Percentiles rank a stretch among this genome's conserved stretches.
These are phyloP conservation scores for Zosterops pallidus DNA, from an alignment of 2,113 vertebrate species.

Conservation along the genomic window DNA sequence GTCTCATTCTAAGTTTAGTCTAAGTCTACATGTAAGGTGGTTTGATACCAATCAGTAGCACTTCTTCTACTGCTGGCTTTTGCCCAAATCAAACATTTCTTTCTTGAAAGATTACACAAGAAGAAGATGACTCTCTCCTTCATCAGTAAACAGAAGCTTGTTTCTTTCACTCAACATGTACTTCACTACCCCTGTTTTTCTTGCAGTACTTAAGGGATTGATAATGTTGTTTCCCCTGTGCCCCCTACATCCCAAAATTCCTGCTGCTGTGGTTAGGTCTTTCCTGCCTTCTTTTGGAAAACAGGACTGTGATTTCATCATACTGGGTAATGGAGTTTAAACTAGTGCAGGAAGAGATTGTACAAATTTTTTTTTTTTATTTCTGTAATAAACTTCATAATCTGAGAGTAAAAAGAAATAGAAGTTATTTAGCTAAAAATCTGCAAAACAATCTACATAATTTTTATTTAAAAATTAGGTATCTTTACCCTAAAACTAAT, in stretches of 20 bases:
- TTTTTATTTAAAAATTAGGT: not conserved
- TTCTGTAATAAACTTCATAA: not conserved
- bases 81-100: slow-evolving; percentile 16
- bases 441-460: not conserved
- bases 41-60: not conserved
- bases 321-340: slow-evolving; percentile 38
- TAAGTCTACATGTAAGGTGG: not conserved
- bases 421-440: not conserved
- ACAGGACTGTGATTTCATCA: not conserved
- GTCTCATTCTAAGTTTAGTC: not conserved
- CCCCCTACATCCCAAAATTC: not conserved
- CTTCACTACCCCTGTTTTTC: slow-evolving; percentile 8
- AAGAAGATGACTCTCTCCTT: not conserved
- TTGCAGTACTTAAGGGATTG: not conserved
- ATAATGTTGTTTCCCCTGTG: not conserved
- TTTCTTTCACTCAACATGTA: not conserved
- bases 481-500: not conserved
- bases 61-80: slow-evolving; percentile 45
- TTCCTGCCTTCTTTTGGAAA: slow-evolving; percentile 46
- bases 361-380: not conserved
- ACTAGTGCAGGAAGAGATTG: not conserved
- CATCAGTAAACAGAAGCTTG: not conserved
- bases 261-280: slow-evolving; percentile 51
- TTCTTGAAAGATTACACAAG: slow-evolving; percentile 23
- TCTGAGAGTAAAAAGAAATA: not conserved